Conservation (phyloP, 1,140 invertebrate genomes). For the Calosoma granatense region DNA sequence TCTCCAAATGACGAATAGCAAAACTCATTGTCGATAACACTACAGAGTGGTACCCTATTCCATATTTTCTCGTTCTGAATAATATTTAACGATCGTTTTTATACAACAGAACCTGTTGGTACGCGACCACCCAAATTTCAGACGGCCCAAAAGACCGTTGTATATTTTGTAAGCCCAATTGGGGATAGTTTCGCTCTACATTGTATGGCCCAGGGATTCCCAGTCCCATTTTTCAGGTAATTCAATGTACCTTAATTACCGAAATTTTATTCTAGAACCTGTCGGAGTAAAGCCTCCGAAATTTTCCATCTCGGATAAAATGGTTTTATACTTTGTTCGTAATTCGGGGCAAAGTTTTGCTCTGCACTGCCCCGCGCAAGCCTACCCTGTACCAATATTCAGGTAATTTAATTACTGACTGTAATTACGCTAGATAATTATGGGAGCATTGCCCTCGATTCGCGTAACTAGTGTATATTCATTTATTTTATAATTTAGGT, state of each 20-base stretch:
- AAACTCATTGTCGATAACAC: not conserved
- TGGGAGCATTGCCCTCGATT: no score
- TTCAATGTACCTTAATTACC: conserved; percentile 15
- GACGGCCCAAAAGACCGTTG: conserved; percentile 39
- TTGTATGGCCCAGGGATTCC: conserved; percentile 67
- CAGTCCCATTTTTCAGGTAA: conserved; percentile 61
- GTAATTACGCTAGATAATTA: no score
- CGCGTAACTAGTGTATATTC: no score
- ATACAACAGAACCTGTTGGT: conserved; percentile 51
- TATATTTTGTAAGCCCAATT: conserved; percentile 26
- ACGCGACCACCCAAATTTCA: conserved; percentile 42
- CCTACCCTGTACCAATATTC: conserved; percentile 35
- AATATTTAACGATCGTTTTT: conserved; percentile 12
- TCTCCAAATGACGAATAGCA: no score
- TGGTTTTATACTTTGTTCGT: conserved; percentile 33
- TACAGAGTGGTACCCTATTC: not conserved
- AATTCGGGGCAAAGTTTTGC: conserved; percentile 23
- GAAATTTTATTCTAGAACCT: conserved; percentile 51
- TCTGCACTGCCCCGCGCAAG: conserved; percentile 46
- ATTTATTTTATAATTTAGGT: no score
- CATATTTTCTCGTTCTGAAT: not conserved
- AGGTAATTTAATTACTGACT: conserved; percentile 35
- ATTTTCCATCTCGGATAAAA: conserved; percentile 49
- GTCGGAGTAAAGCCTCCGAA: conserved; percentile 55
- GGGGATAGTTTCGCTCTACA: conserved; percentile 44